These are phyloP conservation scores for Pionites leucogaster DNA, from an alignment of 2,113 vertebrate species.

Conservation along the genomic window DNA sequence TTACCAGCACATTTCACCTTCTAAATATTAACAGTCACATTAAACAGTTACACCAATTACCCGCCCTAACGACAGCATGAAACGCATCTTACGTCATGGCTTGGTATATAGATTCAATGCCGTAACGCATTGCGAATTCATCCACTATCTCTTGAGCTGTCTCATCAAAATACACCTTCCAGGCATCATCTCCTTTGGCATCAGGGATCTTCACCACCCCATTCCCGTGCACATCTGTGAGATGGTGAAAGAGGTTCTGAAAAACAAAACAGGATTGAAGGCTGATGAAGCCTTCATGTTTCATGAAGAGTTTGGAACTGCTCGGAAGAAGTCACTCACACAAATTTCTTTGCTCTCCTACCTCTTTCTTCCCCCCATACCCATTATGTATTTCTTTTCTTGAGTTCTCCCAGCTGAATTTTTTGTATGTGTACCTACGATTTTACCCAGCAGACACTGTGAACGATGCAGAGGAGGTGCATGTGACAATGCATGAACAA, in stretches of 20 bases:
- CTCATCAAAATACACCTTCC: constrained; percentile 98
- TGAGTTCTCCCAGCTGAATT: not conserved
- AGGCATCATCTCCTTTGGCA: constrained; percentile 91
- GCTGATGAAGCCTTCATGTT: not conserved
- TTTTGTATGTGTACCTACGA: not conserved
- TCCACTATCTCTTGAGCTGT: constrained; percentile 96
- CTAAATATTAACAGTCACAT: not conserved
- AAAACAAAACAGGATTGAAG: not conserved
- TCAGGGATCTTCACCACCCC: constrained; percentile 93
- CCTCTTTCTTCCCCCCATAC: not conserved
- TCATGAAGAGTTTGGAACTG: not conserved
- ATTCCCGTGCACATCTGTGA: constrained; percentile 89
- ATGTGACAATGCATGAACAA: not conserved
- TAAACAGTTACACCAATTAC: not conserved
- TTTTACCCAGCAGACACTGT: not conserved
- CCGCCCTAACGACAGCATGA: not conserved
- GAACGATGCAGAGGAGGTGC: not conserved
- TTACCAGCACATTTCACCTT: not conserved
- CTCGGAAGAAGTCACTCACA: not conserved
- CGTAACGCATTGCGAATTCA: constrained; percentile 98
- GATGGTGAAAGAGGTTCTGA: constrained; percentile 96
- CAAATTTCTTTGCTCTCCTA: not conserved
- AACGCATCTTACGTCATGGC: constrained; percentile 94
- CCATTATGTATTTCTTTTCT: not conserved
- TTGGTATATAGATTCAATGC: constrained; percentile 98